Conservation (phyloP, 1,140 invertebrate species). For the Lasioglossum baleicum region DNA sequence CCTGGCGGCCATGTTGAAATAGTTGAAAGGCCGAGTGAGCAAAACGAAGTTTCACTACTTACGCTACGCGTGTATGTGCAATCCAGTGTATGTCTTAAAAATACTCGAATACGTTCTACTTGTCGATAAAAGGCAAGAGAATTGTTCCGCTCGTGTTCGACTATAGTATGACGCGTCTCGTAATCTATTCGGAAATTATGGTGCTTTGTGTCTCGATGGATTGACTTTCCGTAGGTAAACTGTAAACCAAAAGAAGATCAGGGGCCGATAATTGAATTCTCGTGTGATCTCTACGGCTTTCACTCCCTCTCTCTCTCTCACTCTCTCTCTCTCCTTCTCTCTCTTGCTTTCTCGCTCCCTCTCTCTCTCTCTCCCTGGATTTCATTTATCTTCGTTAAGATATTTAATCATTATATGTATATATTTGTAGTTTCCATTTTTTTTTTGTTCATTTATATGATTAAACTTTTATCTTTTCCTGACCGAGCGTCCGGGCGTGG, state of each 20-base stretch:
- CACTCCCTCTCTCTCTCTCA: not conserved
- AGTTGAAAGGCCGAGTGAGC: conserved; percentile 30
- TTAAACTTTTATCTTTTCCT: conserved; percentile 1
- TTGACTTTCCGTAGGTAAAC: conserved; percentile 62
- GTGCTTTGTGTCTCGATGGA: conserved; percentile 60
- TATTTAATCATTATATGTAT: conserved; percentile 5
- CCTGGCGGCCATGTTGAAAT: conserved; percentile 9
- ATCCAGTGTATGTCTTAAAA: conserved; percentile 64
- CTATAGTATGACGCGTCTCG: conserved; percentile 59
- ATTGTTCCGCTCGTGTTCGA: conserved; percentile 65
- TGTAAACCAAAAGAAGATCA: conserved; percentile 56
- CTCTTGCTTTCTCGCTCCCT: too few relatives aligned
- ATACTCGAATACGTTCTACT: conserved; percentile 62
- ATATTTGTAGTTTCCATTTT: conserved; percentile 22
- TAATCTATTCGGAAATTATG: conserved; percentile 48
- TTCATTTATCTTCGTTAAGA: conserved; percentile 35
- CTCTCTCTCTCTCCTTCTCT: too few relatives aligned
- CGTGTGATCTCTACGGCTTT: conserved; percentile 28
- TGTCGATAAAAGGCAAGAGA: conserved; percentile 66
- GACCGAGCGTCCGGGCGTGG: conserved; percentile 38
- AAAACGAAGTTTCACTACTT: conserved; percentile 57
- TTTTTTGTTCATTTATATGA: conserved; percentile 1
- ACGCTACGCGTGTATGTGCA: conserved; percentile 54
- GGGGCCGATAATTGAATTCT: conserved; percentile 42
- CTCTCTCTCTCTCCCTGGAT: conserved; percentile 2